Percentiles rank a stretch among this genome's conserved stretches.
Evolutionary conservation across 2,888 invertebrate species (phyloP).

Genomic region (Dioctria linearis): DNA sequence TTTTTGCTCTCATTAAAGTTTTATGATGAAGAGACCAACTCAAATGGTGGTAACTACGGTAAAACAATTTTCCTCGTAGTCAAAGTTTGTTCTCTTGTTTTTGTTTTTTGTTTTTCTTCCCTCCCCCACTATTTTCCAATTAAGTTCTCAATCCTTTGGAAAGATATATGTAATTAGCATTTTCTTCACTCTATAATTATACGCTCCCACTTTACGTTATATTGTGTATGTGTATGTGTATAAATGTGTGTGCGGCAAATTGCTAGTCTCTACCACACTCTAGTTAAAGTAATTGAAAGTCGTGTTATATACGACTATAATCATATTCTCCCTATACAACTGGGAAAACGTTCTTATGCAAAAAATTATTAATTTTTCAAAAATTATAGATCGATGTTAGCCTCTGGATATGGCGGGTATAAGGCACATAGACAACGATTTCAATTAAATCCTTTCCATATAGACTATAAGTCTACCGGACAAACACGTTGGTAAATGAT

Average conservation of each 20-base stretch:
- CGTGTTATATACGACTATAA: not conserved
- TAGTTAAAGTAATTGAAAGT: constrained; percentile 30
- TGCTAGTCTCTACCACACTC: constrained; percentile 9
- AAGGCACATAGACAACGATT: not conserved
- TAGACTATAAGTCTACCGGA: too few species aligned
- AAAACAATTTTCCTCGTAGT: too few species aligned
- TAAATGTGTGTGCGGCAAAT: too few species aligned
- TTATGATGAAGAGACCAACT: too few species aligned
- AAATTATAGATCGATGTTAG: constrained; percentile 14
- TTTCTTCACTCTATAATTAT: not conserved
- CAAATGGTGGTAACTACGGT: too few species aligned
- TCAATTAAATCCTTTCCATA: too few species aligned
- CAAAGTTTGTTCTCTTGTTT: too few species aligned
- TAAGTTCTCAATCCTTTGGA: constrained; percentile 20
- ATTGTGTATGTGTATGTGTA: too few species aligned
- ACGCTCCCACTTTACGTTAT: too few species aligned
- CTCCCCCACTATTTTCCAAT: constrained; percentile 9
- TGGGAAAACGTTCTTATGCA: not conserved
- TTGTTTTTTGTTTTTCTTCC: too few species aligned
- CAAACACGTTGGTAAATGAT: too few species aligned
- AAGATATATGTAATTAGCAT: constrained; percentile 22
- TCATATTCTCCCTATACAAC: not conserved
- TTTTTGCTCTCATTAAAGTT: too few species aligned
- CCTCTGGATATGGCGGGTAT: not conserved
- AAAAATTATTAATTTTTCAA: constrained; percentile 17